Evolutionary conservation across 2,888 invertebrate genomes (phyloP), one percentile per base, ranked within the genome.

Genomic region (Chrysomela aeneicollis): DNA sequence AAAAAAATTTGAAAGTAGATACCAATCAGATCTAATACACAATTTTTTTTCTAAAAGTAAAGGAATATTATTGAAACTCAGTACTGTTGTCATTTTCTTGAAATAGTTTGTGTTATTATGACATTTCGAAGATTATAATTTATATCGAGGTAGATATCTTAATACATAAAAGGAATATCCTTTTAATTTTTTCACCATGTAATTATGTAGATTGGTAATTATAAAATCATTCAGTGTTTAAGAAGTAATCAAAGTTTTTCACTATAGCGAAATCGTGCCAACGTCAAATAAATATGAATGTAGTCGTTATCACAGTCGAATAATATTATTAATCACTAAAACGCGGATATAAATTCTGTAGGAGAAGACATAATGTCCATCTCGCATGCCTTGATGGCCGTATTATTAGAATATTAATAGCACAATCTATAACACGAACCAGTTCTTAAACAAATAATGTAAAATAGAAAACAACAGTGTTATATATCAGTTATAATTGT

Each of bases 401-500:
- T 53, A 62, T 51, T 61, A 46, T 35, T 17, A 21, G 47, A 49
- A 66, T 64, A 61, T 64, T 67, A 69, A 65, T 70, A 70, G 46
- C 55, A 52, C 53, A 35, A 59, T 52, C 59, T 62, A 51, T 21
- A 51, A 53, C 47, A n/a, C 22, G 55, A 59, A 72, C 73, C 63
- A 70, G 73, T 68, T 62, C 67, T 64, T 69, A 67, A 69, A 67
- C 69, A 69, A 71, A 72, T 69, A 66, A 61, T 55, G 54, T 67
- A 67, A 72, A 71, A 70, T 65, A 66, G 66, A 70, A 35, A 58
- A 70, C 70, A 68, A 60, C 63, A 68, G 67, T 71, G 70, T 73
- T 71, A 71, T 74, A 73, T 68, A 73, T 74, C 73, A 74, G 70
- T 72, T 72, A 71, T 69, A 64, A 69, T 69, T 69, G 64, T 61